Conservation (phyloP, 2,797 vertebrate species). For the Propithecus perrieri region DNA sequence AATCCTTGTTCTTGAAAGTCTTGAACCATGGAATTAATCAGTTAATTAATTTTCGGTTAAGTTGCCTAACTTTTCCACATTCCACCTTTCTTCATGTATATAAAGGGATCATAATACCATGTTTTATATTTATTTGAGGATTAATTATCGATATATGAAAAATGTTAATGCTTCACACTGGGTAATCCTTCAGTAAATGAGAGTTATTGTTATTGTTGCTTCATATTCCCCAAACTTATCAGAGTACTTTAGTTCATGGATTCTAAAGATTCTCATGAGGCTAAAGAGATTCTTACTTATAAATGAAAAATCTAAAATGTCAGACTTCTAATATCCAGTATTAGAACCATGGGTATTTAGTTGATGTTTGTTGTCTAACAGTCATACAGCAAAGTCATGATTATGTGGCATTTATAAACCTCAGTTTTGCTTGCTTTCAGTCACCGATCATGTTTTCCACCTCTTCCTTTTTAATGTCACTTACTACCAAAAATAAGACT, state of each 20-base stretch:
- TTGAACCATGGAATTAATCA: background rate
- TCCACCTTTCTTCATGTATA: background rate
- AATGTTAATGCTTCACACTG: background rate
- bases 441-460: constrained; percentile 14
- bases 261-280: background rate
- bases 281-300: constrained; percentile 4
- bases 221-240: background rate
- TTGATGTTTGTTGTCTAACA: background rate
- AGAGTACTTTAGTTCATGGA: constrained; percentile 10
- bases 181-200: background rate
- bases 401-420: constrained; percentile 24
- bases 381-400: background rate
- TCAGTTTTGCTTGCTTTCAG: background rate
- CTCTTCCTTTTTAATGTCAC: constrained; percentile 34
- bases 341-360: background rate
- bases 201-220: background rate
- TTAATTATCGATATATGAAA: background rate
- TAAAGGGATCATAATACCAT: background rate
- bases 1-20: constrained; percentile 2
- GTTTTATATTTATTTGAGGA: constrained; percentile 16
- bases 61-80: background rate
- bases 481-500: constrained; percentile 42
- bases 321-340: background rate
- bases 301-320: background rate
- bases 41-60: background rate